Evolutionary conservation across 2,113 vertebrate species (phyloP), one percentile per base, ranked within the genome.

Genomic region (Felis chaus): DNA sequence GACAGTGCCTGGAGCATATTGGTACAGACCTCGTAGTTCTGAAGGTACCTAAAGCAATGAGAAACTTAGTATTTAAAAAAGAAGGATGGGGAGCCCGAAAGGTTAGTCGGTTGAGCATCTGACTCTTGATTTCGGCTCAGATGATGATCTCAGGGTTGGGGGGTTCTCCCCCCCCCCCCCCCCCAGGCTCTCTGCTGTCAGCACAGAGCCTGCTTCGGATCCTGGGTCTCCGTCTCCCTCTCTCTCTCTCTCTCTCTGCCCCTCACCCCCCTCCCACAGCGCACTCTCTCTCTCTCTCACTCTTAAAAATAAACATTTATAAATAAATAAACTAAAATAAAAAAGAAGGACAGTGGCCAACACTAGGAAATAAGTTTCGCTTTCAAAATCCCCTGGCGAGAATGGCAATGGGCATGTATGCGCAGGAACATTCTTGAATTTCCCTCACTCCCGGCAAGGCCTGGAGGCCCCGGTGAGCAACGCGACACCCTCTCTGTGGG

Each of bases 11-110:
- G 23, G 36, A 74, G 23, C 39, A 4, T 74, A 74, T 21, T 74
- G 39, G 39, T 27, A 27, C 39, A 41, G 71, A 74, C 71, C 71
- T 12, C 19, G 3, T 27, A 27, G 39, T 45, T 74, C 71, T 15
- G 39, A 74, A 80, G 98, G 98, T 97, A 98, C 31, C 98, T 98
- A 98, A 97, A 97, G 98, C 97, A 95, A 89, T 98, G 53, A 99
- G 97, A 96, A 99, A 98, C 95, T 98, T 98, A 93, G 11, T 96
- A 96, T 97, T 98, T 95, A 39, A 97, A 25, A n/a, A 29, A 50
- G 31, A 66, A n/a, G 27, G 71, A 96, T 14, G 50, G 50, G 50
- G 11, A 14, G 50, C 50, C 50, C 13, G 50, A 50, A 14, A 13
- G 13, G 50, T 50, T 12, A 50, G 11, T 50, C 12, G 50, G 13